phyloP scores from a whole-genome alignment of 2,888 invertebrate species.

The Rhorus exstirpatorius region DNA sequence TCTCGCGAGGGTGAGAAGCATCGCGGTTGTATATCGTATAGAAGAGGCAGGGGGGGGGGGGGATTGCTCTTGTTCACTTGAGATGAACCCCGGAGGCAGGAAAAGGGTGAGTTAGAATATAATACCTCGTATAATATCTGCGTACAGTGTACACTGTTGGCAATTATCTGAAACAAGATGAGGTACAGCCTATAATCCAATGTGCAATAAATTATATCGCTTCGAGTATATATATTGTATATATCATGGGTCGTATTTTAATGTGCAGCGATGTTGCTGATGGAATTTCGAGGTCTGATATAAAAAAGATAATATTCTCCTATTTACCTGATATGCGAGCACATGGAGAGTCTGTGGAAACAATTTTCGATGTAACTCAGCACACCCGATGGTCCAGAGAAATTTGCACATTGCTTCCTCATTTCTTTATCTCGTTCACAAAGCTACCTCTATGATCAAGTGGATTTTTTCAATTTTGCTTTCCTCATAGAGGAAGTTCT shows the following conservation, averaged over 20 bases:
- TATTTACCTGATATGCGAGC: no score
- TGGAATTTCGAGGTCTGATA: not conserved
- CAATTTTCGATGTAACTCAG: no score
- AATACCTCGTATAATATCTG: slow-evolving; percentile 36
- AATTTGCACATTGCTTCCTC: no score
- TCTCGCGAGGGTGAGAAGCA: slow-evolving; percentile 30
- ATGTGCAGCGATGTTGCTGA: not conserved
- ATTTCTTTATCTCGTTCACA: no score
- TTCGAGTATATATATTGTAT: not conserved
- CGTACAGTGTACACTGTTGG: slow-evolving; percentile 17
- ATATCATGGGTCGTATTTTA: not conserved
- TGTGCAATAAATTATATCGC: not conserved
- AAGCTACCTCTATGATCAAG: no score
- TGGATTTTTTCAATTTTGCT: no score
- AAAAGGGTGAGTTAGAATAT: slow-evolving; percentile 34
- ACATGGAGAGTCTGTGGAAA: no score
- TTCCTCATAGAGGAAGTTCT: no score
- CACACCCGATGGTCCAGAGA: no score
- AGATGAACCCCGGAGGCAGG: slow-evolving; percentile 35
- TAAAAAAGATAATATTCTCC: no score
- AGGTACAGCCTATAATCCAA: not conserved
- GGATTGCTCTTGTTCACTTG: slow-evolving; percentile 41
- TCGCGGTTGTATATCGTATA: slow-evolving; percentile 7
- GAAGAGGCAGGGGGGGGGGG: not conserved
- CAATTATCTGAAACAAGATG: slow-evolving; percentile 31